Evolutionary conservation across 2,797 vertebrate genomes (phyloP), one percentile per base, ranked within the genome.

Genomic region (Lophius americanus): DNA sequence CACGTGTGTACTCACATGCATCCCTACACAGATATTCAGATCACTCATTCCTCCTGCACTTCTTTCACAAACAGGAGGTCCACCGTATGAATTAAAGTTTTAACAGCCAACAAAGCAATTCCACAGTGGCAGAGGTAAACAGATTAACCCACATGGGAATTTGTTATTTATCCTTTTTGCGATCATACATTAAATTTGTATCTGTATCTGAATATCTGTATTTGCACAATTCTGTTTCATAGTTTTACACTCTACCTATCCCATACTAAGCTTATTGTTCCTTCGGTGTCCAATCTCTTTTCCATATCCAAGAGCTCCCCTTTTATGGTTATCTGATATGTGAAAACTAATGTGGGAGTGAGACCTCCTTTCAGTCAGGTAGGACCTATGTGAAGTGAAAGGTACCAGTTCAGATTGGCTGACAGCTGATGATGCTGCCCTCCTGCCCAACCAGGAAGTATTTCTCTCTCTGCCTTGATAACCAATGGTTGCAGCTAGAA

Each of bases 11-110:
- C 51, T 35, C 60, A 42, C 52, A 55, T 3, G 11, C 7, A 5
- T 47, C 10, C 14, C 8, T 32, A 0, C 9, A 46, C 46, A 37
- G 44, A 38, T 10, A 53, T 14, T 11, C 23, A 38, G 6, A 54
- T 53, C 10, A 37, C 44, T n/a, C 9, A 39, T 37, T 71, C 23
- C 9, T 60, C 10, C 62, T 37, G 64, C 6, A 43, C 7, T 62
- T 48, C 61, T 64, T 71, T 56, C 13, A 58, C 52, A 52, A 14
- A 64, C 47, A 75, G 47, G 62, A 33, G 7, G 13, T 70, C 59
- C 12, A 54, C 54, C 42, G 65, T 32, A 7, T 23, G 6, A 54
- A 14, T 8, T 57, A 41, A 50, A 9, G 48, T 50, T 66, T 72
- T 72, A 72, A 59, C 55, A 68, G 49, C 5, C 23, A 23, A 23